Base-by-base conservation (phyloP, 2,888 invertebrate genomes). In the Linnaemya tessellans region DNA sequence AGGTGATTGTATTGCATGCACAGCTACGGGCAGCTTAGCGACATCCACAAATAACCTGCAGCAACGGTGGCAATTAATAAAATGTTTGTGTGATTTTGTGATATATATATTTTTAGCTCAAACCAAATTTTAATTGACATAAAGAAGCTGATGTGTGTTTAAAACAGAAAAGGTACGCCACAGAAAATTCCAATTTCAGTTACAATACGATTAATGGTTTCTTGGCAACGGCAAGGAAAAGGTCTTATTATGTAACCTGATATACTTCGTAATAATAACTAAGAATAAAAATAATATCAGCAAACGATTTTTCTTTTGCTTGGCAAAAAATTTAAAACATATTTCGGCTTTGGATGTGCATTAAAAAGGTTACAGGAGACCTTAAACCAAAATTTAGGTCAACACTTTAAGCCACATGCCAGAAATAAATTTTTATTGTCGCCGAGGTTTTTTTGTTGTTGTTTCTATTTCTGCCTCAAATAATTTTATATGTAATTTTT, bases 41-140 rank as follows among this genome's bases (percentile, higher is more conserved):
- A 43, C 62, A 38, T 49, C 67, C 7, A 25, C 41, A 20, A 64
- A 22, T 18, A 49, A 41, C 7, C 18, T 35, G 35, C 64, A 65
- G 22, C 35, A 64, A 35, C 64, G 64, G 22, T 71, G 46, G 56
- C 41, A 80, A 80, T 80, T 65, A 80, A 80, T 65, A n/a, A 74
- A 74, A 60, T 18, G 51, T 67, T 74, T 67, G 67, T 67, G 60
- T 67, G 15, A 80, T 73, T 67, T 67, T 13, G 15, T 38, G 18
- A 18, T 30, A 8, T 5, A 11, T 54, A 38, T 20, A 35, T 46
- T 25, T 43, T 15, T 35, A n/a, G 3, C 15, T 35, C 15, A 30
- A 71, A 71, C 43, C 62, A 7, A 41, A 43, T 64, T 68, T 51
- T 70, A 43, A 56, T 46, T 79, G 70, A 70, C 62, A 79, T 20